Percentiles rank a stretch among this genome's conserved stretches.
phyloP scores from a whole-genome alignment of 2,113 vertebrate genomes.

The Ovis canadensis region DNA sequence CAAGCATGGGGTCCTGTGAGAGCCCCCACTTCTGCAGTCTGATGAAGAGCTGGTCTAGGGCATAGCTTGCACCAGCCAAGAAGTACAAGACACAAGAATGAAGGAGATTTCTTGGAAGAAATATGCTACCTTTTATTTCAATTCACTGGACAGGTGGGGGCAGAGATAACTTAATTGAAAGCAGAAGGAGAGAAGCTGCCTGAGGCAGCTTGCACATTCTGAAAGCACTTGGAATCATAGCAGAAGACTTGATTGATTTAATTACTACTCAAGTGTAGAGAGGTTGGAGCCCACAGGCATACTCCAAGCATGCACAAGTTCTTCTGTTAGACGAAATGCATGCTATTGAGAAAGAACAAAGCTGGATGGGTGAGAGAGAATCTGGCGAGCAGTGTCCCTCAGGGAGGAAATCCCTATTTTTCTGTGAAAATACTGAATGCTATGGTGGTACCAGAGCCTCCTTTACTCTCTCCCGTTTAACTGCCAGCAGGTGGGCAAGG shows the following conservation, averaged over 20 bases:
- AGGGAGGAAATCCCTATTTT: neutral
- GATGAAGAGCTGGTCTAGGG: neutral
- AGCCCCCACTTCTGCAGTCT: neutral
- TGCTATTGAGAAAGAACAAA: neutral
- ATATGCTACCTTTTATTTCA: neutral
- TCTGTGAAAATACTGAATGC: neutral
- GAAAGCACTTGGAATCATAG: slow-evolving; percentile 30
- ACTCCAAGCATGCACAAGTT: neutral
- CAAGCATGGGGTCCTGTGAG: fast-evolving
- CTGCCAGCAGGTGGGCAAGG: neutral
- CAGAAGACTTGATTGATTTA: slow-evolving; percentile 66
- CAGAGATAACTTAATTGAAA: slow-evolving; percentile 56
- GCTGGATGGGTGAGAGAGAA: neutral
- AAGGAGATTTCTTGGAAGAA: neutral
- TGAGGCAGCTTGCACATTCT: slow-evolving; percentile 10
- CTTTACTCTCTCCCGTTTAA: neutral
- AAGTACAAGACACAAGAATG: neutral
- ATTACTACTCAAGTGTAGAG: slow-evolving; percentile 59
- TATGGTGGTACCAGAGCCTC: neutral
- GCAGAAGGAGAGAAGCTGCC: slow-evolving; percentile 46
- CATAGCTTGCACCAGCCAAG: neutral
- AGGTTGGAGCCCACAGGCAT: slow-evolving; percentile 34
- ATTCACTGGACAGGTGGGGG: slow-evolving; percentile 28
- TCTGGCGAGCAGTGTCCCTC: neutral
- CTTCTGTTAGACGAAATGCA: slow-evolving; percentile 22